These are phyloP conservation scores for Gadus macrocephalus DNA, from an alignment of 2,113 vertebrate species.

Conservation along the genomic window DNA sequence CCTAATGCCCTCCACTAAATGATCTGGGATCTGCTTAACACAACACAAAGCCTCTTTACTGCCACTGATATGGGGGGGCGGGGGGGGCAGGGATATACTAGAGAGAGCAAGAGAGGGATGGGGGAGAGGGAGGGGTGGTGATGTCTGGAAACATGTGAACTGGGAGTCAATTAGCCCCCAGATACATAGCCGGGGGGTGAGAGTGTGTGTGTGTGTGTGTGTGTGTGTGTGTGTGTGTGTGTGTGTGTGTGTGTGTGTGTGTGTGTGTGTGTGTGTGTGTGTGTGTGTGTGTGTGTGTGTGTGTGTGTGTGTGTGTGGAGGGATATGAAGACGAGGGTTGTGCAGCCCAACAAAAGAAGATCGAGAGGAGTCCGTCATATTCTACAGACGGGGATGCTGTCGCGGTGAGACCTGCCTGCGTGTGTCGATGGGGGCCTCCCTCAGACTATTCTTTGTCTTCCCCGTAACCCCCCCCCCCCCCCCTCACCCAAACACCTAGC, in stretches of 20 bases:
- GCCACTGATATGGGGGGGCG: slow-evolving; percentile 60
- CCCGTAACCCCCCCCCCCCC: slow-evolving; percentile 67
- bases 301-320: background rate
- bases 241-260: slow-evolving; percentile 5
- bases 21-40: slow-evolving; percentile 72
- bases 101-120: slow-evolving; percentile 19
- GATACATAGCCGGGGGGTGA: slow-evolving; percentile 53
- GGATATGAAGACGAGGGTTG: slow-evolving; percentile 12
- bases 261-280: slow-evolving; percentile 4
- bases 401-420: slow-evolving; percentile 42
- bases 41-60: slow-evolving; percentile 74
- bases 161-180: slow-evolving; percentile 69
- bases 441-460: slow-evolving; percentile 71
- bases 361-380: slow-evolving; percentile 18
- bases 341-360: slow-evolving; percentile 46
- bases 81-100: slow-evolving; percentile 31
- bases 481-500: slow-evolving; percentile 63
- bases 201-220: slow-evolving; percentile 2
- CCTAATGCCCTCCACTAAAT: slow-evolving; percentile 69
- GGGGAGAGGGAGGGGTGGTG: slow-evolving; percentile 8
- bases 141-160: slow-evolving; percentile 45
- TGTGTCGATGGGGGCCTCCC: slow-evolving; percentile 47
- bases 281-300: slow-evolving; percentile 5
- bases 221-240: slow-evolving; percentile 11
- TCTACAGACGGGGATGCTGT: slow-evolving; percentile 12